Base-by-base conservation (phyloP, 2,113 vertebrate genomes). In the Callocephalon fimbriatum region DNA sequence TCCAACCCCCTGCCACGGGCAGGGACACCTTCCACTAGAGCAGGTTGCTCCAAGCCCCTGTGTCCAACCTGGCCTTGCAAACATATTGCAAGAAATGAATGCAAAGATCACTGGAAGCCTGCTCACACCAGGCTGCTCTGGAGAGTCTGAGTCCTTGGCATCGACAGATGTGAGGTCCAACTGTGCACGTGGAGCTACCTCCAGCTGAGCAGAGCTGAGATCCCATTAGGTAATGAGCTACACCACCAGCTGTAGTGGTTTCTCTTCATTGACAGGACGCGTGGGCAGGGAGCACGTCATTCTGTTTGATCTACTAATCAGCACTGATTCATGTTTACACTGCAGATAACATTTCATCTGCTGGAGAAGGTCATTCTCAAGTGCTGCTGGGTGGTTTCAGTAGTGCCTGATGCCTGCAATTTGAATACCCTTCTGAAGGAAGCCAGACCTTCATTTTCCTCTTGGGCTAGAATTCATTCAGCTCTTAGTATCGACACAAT, bases 221-320 rank as follows among this genome's bases (percentile, higher is more conserved):
- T 32, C 38, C 35, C 68, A 50, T 79, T 7, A 48, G 62, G 74
- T 35, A 91, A 80, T 14, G 82, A 92, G 95, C 78, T 65, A 4
- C 5, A 54, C 38, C 48, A 77, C 32, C 82, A 86, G 88, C 77
- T 94, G 77, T 7, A 80, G 13, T 54, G 85, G 89, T 26, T 91
- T 54, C 93, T 59, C 5, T 21, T 45, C 87, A 4, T 5, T 51
- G 95, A 19, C 93, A 93, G 0, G 23, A 20, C 7, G 87, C 7
- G 88, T 96, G 95, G 96, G 96, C 93, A 92, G 77, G 19, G 87
- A 81, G 58, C 86, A 21, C 81, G 4, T 86, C 95, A 86, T 75
- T 67, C 66, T 44, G 68, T 75, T 80, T 82, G 95, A 90, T 84
- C 93, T 74, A 26, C 95, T 50, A 12, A 79, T 40, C 95, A 85